Percentiles rank a stretch among this genome's conserved stretches.
Evolutionary conservation across 2,113 vertebrate species (phyloP).

Genomic region (Kryptolebias marmoratus): DNA sequence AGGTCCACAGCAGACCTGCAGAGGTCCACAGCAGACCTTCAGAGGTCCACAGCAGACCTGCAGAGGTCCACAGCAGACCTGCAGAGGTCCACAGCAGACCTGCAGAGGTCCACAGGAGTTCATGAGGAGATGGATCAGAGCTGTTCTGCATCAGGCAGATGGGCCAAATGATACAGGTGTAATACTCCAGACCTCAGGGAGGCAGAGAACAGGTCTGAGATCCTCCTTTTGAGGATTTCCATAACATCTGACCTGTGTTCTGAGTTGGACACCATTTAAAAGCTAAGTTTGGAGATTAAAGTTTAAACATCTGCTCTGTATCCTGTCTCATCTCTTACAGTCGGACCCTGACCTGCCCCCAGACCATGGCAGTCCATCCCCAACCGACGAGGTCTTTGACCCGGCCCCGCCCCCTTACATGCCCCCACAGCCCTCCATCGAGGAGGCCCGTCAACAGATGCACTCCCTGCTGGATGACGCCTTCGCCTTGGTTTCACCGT

Average conservation of each 20-base stretch:
- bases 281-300: too few species aligned
- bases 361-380: conserved; percentile 85
- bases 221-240: neutral
- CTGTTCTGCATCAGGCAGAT: neutral
- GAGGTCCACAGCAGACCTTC: too few species aligned
- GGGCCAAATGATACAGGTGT: neutral
- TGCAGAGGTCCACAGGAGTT: too few species aligned
- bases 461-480: conserved; percentile 96
- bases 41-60: too few species aligned
- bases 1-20: too few species aligned
- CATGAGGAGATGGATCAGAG: neutral
- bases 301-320: neutral
- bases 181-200: neutral
- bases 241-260: neutral
- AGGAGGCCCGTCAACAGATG: conserved; percentile 98
- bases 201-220: neutral
- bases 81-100: neutral
- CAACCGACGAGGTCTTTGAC: conserved; percentile 85
- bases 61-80: neutral
- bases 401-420: conserved; percentile 81
- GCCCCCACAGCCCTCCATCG: conserved; percentile 93
- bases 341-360: conserved; percentile 93
- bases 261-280: neutral
- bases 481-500: conserved; percentile 94
- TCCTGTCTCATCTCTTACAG: conserved; percentile 64